These are phyloP conservation scores for Leptopilina clavipes DNA, from an alignment of 1,140 invertebrate genomes.

Conservation along the genomic window DNA sequence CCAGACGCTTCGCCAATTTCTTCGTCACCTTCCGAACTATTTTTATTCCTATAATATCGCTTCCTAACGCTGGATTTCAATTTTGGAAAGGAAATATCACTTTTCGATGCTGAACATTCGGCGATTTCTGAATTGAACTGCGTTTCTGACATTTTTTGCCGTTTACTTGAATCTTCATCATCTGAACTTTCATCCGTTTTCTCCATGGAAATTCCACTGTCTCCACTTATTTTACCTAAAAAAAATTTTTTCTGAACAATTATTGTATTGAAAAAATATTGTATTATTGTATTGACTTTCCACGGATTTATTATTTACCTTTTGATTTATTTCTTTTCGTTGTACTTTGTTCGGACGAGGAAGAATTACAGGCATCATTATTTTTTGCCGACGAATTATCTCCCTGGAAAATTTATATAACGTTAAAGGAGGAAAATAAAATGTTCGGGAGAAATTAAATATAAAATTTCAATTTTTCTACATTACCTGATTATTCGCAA, in stretches of 20 bases:
- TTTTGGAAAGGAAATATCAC: slow-evolving; percentile 46
- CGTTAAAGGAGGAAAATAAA: too few species aligned
- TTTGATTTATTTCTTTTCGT: slow-evolving; percentile 3
- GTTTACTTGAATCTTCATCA: slow-evolving; percentile 63
- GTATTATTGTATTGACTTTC: too few species aligned
- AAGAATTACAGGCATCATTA: not conserved
- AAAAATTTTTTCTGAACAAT: not conserved
- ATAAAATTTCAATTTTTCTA: too few species aligned
- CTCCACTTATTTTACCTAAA: not conserved
- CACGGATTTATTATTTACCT: slow-evolving; percentile 14
- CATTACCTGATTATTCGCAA: too few species aligned
- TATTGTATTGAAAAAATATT: not conserved
- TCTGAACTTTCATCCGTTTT: slow-evolving; percentile 64
- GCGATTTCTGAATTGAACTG: slow-evolving; percentile 28
- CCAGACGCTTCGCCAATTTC: slow-evolving; percentile 35
- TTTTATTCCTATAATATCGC: slow-evolving; percentile 56
- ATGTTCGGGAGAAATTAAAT: too few species aligned
- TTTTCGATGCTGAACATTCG: slow-evolving; percentile 2
- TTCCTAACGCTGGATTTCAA: slow-evolving; percentile 50
- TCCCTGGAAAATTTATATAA: not conserved
- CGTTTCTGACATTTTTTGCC: slow-evolving; percentile 58
- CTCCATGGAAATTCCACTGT: slow-evolving; percentile 6
- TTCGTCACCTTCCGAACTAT: slow-evolving; percentile 35
- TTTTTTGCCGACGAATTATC: not conserved
- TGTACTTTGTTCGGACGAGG: not conserved